These are phyloP conservation scores for Periplaneta americana DNA, from an alignment of 1,140 invertebrate genomes.

Conservation along the genomic window DNA sequence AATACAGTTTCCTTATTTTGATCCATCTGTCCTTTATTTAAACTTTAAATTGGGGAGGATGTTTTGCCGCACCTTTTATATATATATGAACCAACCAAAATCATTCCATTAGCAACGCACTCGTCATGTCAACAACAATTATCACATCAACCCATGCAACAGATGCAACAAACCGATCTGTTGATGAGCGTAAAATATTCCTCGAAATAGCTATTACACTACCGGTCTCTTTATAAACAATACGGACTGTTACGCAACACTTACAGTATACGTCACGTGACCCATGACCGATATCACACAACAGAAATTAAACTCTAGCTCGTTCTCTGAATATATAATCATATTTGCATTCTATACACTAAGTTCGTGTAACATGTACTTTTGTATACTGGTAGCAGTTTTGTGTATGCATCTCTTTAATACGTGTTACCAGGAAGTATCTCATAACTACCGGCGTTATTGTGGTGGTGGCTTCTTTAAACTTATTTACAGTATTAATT, in stretches of 20 bases:
- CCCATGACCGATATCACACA: background rate
- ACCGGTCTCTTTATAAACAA: background rate
- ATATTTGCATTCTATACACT: background rate
- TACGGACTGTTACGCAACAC: background rate
- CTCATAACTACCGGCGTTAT: background rate
- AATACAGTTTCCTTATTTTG: too few species aligned
- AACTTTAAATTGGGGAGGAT: too few species aligned
- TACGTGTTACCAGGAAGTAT: background rate
- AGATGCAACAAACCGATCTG: background rate
- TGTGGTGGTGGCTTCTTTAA: background rate
- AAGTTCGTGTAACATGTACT: background rate
- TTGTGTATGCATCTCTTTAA: background rate
- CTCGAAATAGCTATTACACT: background rate
- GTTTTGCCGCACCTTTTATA: too few species aligned
- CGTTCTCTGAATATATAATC: background rate
- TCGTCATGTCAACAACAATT: background rate
- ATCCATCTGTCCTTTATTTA: too few species aligned
- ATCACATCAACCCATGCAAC: background rate
- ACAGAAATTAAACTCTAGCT: background rate
- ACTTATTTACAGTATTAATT: background rate
- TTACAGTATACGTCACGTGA: background rate
- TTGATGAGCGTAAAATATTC: background rate
- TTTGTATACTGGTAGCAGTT: background rate
- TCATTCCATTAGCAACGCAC: background rate
- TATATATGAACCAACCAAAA: background rate